Evolutionary conservation across 2,888 invertebrate species (phyloP).

Genomic region (Scaptomyza cyrtandrae): DNA sequence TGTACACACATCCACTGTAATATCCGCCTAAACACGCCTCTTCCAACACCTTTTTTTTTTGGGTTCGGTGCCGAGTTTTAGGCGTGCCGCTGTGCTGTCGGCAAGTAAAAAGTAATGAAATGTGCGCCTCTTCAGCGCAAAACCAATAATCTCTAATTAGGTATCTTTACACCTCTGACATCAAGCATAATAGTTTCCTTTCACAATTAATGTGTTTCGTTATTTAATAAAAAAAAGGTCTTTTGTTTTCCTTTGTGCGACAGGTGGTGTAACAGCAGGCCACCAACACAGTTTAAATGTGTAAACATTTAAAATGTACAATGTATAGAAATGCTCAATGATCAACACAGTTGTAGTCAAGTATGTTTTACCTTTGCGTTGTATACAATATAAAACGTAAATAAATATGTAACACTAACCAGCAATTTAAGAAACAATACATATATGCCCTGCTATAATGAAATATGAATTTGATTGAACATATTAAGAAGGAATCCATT

Average conservation of each 20-base stretch:
- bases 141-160: slow-evolving; percentile 67
- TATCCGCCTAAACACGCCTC: slow-evolving; percentile 52
- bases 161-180: slow-evolving; percentile 72
- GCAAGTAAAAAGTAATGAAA: slow-evolving; percentile 71
- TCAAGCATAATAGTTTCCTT: slow-evolving; percentile 64
- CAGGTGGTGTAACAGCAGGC: slow-evolving; percentile 68
- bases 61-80: slow-evolving; percentile 57
- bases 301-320: slow-evolving; percentile 19
- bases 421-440: too few species aligned
- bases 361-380: not conserved
- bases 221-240: slow-evolving; percentile 59
- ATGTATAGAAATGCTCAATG: slow-evolving; percentile 6
- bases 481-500: too few species aligned
- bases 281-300: slow-evolving; percentile 35
- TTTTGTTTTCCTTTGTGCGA: slow-evolving; percentile 61
- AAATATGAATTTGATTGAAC: not conserved
- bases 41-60: slow-evolving; percentile 77
- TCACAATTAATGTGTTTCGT: slow-evolving; percentile 68
- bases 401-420: not conserved
- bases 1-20: slow-evolving; percentile 1
- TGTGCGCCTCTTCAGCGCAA: slow-evolving; percentile 57
- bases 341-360: not conserved
- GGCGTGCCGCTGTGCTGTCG: slow-evolving; percentile 78
- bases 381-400: not conserved
- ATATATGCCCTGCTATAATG: not conserved